Base-by-base conservation (phyloP, 2,888 invertebrate genomes). In the Hoplodrina ambigua region DNA sequence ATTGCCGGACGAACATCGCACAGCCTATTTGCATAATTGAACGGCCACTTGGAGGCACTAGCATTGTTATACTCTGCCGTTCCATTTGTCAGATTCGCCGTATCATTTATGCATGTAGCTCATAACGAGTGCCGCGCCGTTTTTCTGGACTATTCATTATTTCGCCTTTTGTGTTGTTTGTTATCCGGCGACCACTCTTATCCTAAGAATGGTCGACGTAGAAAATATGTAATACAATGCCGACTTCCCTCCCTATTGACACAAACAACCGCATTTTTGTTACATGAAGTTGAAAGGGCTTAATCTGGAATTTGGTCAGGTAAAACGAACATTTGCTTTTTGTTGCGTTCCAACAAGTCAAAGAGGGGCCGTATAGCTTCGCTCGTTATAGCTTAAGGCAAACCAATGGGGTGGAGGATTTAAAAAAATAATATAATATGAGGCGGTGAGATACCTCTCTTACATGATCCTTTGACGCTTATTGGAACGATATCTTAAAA, bases 11-110 rank as follows among this genome's bases (percentile, higher is more conserved):
- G 92, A 91, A 92, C 93, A 93, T 93, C 89, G 93, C 89, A 82
- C 91, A 91, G 93, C 90, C 93, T 93, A 96, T 96, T 96, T 96
- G 95, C 96, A 96, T 96, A 96, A 96, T 96, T 96, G 96, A 96
- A 96, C 94, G 94, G 92, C 92, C 94, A 95, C 95, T 95, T 94
- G 92, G 93, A 94, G 90, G 90, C 93, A 93, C 94, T 93, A 93
- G 91, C 95, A 94, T 96, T 96, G 96, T 96, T 96, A 96, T 94
- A 94, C 92, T 95, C 91, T 93, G 94, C 94, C 96, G 93, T 92
- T 90, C 94, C 96, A 95, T 96, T 96, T 95, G 96, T 95, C 95
- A 95, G 95, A 96, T 95, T 95, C 91, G 92, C 90, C 87, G 91
- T 94, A 95, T 96, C 96, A 95, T 95, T 95, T 95, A 95, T 96